Evolutionary conservation across 2,797 vertebrate genomes (phyloP).

Genomic region (Gadopsis marmoratus): DNA sequence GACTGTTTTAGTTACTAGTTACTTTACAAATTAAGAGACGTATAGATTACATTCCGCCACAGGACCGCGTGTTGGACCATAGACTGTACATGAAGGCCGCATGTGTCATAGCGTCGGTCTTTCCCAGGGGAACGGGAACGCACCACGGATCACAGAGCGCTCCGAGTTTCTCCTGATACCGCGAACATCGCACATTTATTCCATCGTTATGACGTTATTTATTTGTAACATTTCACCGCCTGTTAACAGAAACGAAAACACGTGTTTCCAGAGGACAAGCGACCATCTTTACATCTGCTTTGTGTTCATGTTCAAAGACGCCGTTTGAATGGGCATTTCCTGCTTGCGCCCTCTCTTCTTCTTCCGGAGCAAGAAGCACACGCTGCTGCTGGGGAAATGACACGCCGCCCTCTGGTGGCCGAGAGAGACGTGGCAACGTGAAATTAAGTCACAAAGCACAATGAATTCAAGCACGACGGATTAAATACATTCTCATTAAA

Average conservation of each 20-base stretch:
- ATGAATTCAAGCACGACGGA: background rate
- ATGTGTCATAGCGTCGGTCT: background rate
- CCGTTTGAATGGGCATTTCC: conserved; percentile 7
- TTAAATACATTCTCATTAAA: no score
- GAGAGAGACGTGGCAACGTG: background rate
- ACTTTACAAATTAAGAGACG: background rate
- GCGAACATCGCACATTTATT: background rate
- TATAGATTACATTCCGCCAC: no score
- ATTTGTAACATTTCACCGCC: background rate
- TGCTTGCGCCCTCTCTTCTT: background rate
- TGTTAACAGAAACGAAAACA: no score
- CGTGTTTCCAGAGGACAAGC: no score
- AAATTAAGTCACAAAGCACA: background rate
- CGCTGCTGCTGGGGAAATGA: background rate
- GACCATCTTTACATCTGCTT: background rate
- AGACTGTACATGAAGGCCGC: no score
- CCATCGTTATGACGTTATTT: background rate
- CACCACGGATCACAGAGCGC: background rate
- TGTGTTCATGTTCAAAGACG: background rate
- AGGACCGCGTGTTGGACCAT: background rate
- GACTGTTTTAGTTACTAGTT: background rate
- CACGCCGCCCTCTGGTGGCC: background rate
- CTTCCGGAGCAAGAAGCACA: background rate
- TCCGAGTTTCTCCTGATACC: background rate
- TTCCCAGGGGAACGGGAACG: background rate